Percentiles rank a stretch among this genome's conserved stretches.
Conservation (phyloP, 2,113 vertebrate species). For the Catagonus wagneri region DNA sequence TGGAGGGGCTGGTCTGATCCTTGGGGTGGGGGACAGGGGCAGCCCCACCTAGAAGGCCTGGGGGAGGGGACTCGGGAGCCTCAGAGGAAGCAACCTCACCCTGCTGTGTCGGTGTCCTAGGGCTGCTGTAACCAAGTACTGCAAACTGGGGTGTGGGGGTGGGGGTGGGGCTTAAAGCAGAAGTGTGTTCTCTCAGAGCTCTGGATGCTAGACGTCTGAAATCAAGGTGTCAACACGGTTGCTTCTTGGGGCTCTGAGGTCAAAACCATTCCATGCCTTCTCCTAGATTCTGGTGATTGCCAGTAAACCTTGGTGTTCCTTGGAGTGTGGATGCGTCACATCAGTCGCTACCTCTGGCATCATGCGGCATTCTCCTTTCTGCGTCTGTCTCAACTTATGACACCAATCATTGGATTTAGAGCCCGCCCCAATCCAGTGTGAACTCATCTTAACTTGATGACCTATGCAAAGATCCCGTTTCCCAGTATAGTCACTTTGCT, state of each 20-base stretch:
- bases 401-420: not conserved
- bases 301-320: fast-evolving
- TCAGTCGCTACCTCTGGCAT: not conserved
- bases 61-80: not conserved
- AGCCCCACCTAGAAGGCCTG: not conserved
- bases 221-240: too few relatives aligned
- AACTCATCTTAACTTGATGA: not conserved
- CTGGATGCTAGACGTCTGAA: not conserved
- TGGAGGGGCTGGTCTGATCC: not conserved
- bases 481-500: not conserved
- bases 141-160: too few relatives aligned
- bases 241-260: not conserved
- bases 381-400: not conserved
- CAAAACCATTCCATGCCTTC: not conserved
- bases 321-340: fast-evolving
- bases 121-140: not conserved
- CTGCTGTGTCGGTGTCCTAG: not conserved
- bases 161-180: not conserved
- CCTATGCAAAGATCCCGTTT: not conserved
- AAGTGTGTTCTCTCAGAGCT: not conserved
- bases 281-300: not conserved
- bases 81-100: not conserved
- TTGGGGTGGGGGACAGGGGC: not conserved
- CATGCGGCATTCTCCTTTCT: not conserved
- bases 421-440: too few relatives aligned